phyloP scores from a whole-genome alignment of 2,888 invertebrate species.

The Erebia epiphron region DNA sequence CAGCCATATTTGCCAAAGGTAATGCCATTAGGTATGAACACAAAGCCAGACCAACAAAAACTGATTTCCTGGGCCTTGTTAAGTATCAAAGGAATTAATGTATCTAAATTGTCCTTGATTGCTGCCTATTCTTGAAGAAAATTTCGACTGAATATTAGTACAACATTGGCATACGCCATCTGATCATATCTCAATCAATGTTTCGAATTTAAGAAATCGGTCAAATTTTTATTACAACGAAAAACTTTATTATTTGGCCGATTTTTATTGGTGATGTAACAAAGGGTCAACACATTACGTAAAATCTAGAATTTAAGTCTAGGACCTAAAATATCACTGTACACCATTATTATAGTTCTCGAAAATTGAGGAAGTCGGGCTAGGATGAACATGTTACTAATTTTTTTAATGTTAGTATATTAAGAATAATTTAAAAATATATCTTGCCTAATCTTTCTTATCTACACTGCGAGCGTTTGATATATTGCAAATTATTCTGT shows the following conservation, averaged over 20 bases:
- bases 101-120: too few relatives aligned
- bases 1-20: too few relatives aligned
- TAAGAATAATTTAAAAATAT: background rate
- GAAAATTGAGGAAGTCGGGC: background rate
- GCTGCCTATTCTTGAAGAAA: background rate
- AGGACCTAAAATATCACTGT: background rate
- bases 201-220: background rate
- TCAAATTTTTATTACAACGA: background rate
- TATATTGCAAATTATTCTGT: background rate
- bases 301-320: slow-evolving; percentile 7
- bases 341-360: background rate
- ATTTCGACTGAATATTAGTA: slow-evolving; percentile 13
- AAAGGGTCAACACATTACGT: slow-evolving; percentile 3
- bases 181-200: slow-evolving; percentile 1
- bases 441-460: background rate
- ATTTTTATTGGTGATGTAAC: background rate
- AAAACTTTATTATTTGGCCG: background rate
- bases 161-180: slow-evolving; percentile 13
- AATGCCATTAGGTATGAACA: too few relatives aligned
- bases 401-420: background rate
- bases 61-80: too few relatives aligned
- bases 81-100: too few relatives aligned
- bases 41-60: too few relatives aligned
- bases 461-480: background rate
- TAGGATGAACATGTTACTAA: background rate